A percentile compares a stretch with the other conserved stretches of the same genome.
Evolutionary conservation across 2,113 vertebrate species (phyloP).

Genomic region (Dicerorhinus sumatrensis): DNA sequence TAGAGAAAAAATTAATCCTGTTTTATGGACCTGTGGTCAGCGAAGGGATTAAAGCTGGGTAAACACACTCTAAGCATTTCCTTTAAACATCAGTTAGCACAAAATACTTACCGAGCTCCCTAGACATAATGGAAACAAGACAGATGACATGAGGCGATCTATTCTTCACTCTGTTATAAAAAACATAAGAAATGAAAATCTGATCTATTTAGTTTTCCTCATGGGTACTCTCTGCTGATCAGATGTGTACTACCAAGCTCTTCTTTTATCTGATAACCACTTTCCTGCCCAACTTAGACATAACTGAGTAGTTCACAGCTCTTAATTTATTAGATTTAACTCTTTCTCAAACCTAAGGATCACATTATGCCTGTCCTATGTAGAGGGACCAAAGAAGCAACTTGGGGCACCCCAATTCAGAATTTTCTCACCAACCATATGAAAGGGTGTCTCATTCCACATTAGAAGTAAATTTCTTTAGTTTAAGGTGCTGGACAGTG

Average conservation of each 20-base stretch:
- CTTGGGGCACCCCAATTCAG: not conserved
- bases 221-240: not conserved
- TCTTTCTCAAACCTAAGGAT: not conserved
- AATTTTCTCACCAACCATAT: not conserved
- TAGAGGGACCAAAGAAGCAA: not conserved
- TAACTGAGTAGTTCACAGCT: not conserved
- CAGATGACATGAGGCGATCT: not conserved
- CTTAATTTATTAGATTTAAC: not conserved
- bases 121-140: not conserved
- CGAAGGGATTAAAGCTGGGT: slow-evolving; percentile 31
- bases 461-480: not conserved
- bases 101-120: not conserved
- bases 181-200: not conserved
- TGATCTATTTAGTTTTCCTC: not conserved
- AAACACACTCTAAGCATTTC: slow-evolving; percentile 30
- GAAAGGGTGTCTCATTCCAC: not conserved
- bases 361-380: not conserved
- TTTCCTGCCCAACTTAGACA: not conserved
- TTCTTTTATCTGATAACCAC: not conserved
- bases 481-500: not conserved
- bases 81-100: slow-evolving; percentile 20
- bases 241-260: not conserved
- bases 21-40: slow-evolving; percentile 50
- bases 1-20: slow-evolving; percentile 27
- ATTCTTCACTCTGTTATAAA: not conserved